A percentile compares a stretch with the other conserved stretches of the same genome.
phyloP scores from a whole-genome alignment of 2,797 vertebrate species.

The Tapirus indicus region DNA sequence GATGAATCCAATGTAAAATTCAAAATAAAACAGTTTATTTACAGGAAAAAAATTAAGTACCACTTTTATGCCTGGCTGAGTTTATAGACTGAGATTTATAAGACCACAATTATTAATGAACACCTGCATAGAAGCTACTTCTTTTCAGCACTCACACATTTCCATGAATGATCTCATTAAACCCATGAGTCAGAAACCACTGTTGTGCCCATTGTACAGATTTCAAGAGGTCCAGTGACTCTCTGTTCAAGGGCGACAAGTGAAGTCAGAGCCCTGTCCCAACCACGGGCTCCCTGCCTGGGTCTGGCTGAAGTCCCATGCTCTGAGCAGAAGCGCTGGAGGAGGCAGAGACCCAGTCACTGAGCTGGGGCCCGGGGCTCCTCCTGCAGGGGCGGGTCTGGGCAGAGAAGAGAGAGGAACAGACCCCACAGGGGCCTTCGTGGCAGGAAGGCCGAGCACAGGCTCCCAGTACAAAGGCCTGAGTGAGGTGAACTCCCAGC shows the following conservation, averaged over 20 bases:
- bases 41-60: background rate
- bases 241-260: background rate
- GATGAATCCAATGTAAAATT: background rate
- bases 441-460: background rate
- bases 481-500: background rate
- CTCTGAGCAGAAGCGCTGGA: background rate
- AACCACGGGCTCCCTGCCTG: too few species aligned
- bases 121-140: background rate
- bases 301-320: background rate
- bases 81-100: background rate
- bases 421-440: background rate
- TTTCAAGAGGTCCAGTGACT: background rate
- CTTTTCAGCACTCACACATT: background rate
- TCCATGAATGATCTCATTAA: background rate
- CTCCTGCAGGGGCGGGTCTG: background rate
- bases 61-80: background rate
- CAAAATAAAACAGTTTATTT: slow-evolving; percentile 15
- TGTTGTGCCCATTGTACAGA: background rate
- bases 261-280: background rate
- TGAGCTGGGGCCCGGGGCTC: background rate
- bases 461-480: background rate
- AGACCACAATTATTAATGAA: background rate
- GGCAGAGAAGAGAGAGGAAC: background rate
- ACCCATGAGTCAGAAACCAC: background rate
- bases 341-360: background rate